phyloP scores from a whole-genome alignment of 1,140 invertebrate species.

The Plectrocnemia conspersa region DNA sequence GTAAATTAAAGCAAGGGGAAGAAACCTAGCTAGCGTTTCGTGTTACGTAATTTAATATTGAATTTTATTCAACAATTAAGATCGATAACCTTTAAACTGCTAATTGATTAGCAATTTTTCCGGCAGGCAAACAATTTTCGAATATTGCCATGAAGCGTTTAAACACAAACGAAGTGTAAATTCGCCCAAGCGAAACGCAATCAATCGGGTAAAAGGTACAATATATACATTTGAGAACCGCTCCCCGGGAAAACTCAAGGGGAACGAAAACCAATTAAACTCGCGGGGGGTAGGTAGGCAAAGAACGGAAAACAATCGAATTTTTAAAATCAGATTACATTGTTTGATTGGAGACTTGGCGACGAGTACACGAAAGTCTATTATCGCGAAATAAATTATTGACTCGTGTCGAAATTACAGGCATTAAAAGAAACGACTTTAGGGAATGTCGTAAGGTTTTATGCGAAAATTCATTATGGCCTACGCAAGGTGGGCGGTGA shows the following conservation, averaged over 20 bases:
- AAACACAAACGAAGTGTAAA: no score
- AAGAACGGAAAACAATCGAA: constrained; percentile 32
- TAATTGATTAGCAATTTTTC: no score
- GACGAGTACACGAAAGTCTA: constrained; percentile 13
- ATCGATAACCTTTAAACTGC: no score
- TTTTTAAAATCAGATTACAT: constrained; percentile 35
- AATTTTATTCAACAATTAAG: no score
- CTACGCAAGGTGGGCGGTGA: constrained; percentile 9
- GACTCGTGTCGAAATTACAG: constrained; percentile 25
- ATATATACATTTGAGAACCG: constrained; percentile 19
- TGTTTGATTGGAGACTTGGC: constrained; percentile 29
- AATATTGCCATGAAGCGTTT: no score
- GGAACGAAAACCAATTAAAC: constrained; percentile 23
- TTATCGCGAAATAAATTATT: constrained; percentile 26
- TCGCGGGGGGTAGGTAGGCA: neutral
- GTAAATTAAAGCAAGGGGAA: constrained; percentile 11
- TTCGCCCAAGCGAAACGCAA: no score
- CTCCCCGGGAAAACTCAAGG: neutral
- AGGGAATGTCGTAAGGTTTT: constrained; percentile 15
- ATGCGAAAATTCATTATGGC: constrained; percentile 20
- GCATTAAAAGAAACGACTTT: constrained; percentile 24
- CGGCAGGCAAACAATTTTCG: no score
- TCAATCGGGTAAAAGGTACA: no score
- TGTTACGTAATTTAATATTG: no score
- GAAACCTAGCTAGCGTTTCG: no score